Base-by-base conservation (phyloP, 1,140 invertebrate genomes). In the Ostrea edulis region DNA sequence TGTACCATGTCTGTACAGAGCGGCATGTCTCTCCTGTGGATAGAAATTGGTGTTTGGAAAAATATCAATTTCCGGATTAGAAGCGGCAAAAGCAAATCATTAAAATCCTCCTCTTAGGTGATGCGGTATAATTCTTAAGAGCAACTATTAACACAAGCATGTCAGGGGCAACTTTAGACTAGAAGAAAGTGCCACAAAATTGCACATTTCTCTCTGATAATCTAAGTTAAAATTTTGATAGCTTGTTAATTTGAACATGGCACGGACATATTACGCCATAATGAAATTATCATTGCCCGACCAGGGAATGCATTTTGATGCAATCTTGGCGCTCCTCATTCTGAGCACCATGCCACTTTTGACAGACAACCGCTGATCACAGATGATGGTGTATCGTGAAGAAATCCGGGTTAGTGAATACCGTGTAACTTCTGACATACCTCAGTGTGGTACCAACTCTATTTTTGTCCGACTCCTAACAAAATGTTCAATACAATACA, bases 241-340 rank as follows among this genome's bases (percentile, higher is more conserved):
- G 58, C 58, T 62, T 62, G 58, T 17, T 62, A 62, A 62, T 62
- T 17, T 20, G 58, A n/a, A n/a, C 58, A 62, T 62, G 58, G 58
- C n/a, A 20, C 14, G n/a, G n/a, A 44, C 35, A 44, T 2, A 44
- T 44, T 44, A 44, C 35, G 35, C 35, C 54, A 55, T 55, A 55
- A 9, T 55, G 9, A 55, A 55, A 55, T 62, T 62, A 20, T n/a
- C 55, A 62, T 62, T 77, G 35, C 25, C 25, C 29, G 14, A 14
- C 12, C 68, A 25, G 29, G 29, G 68, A 25, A 25, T 14, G 22
- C 5, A 12, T 77, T 35, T 29, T 25, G 29, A 35, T 77, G 25
- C 68, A 77, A 35, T 77, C 68, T 77, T 77, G 25, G 68, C 68
- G 68, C 25, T 14, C 68, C 68, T 35, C 68, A 20, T 77, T 17